Conservation (phyloP, 2,113 vertebrate species). For the Bubo blakistoni region DNA sequence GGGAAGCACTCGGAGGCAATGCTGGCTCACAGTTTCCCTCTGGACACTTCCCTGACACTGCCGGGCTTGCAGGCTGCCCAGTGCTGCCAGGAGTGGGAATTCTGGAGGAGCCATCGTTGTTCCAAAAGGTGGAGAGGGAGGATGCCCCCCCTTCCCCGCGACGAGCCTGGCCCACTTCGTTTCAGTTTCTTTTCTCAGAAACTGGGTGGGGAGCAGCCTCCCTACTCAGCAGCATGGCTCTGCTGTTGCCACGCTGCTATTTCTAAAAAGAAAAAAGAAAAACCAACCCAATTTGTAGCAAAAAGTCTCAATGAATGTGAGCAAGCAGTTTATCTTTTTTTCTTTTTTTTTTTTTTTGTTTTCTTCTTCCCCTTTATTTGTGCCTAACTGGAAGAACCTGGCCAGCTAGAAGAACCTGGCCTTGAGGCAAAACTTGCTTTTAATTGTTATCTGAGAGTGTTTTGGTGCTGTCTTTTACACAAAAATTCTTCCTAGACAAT, state of each 20-base stretch:
- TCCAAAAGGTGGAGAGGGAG: not conserved
- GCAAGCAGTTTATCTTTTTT: not conserved
- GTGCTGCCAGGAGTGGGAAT: not conserved
- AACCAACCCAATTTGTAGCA: not conserved
- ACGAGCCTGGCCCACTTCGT: accelerated
- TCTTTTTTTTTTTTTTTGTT: not conserved
- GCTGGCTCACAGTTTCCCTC: no score
- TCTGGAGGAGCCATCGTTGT: accelerated
- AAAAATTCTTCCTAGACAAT: no score
- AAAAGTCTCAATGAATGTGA: not conserved
- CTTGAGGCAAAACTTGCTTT: not conserved
- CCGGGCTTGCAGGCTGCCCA: accelerated
- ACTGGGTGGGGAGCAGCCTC: accelerated
- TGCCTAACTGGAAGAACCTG: not conserved
- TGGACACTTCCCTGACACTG: accelerated
- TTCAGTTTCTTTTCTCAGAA: not conserved
- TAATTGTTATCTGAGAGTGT: not conserved
- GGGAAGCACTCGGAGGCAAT: accelerated
- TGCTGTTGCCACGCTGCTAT: not conserved
- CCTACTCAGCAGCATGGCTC: accelerated
- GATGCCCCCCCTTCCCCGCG: not conserved
- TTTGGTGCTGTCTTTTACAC: not conserved
- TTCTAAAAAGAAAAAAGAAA: not conserved
- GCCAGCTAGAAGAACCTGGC: not conserved
- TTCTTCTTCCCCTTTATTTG: not conserved